Evolutionary conservation across 2,797 vertebrate genomes (phyloP).

Genomic region (Garrulus glandarius): DNA sequence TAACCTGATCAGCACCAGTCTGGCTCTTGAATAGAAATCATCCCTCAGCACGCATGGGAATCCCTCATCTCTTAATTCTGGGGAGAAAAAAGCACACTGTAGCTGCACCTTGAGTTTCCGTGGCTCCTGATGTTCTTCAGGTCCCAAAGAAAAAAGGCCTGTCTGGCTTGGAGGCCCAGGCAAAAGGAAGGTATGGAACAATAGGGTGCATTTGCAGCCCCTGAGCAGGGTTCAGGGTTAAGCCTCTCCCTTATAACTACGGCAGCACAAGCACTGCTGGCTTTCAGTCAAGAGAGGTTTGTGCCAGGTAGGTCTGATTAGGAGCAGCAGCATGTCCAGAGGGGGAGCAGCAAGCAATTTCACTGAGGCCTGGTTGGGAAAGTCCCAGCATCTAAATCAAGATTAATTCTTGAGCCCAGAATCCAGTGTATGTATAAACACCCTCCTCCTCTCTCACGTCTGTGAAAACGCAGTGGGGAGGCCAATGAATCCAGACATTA

Average conservation of each 20-base stretch:
- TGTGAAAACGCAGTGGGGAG: not conserved
- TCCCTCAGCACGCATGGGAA: constrained; percentile 11
- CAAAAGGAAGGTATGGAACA: not conserved
- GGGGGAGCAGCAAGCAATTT: constrained; percentile 56
- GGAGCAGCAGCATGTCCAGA: constrained; percentile 62
- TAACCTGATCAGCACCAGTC: constrained; percentile 1
- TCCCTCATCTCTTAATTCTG: not conserved
- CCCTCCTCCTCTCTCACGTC: constrained; percentile 18
- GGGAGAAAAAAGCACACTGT: not conserved
- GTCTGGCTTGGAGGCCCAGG: not conserved
- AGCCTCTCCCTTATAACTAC: constrained; percentile 6
- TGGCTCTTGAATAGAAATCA: constrained; percentile 4
- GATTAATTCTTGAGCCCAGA: constrained; percentile 41
- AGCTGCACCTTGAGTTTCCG: not conserved
- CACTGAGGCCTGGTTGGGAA: constrained; percentile 53
- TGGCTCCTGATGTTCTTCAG: not conserved
- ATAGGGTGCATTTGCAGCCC: not conserved
- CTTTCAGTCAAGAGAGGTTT: constrained; percentile 27
- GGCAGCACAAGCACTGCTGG: not conserved
- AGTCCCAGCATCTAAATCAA: constrained; percentile 66
- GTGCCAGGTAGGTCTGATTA: constrained; percentile 57
- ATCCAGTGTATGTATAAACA: constrained; percentile 44
- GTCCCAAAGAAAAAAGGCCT: not conserved
- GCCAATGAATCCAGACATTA: constrained; percentile 33
- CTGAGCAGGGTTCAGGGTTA: constrained; percentile 1